Evolutionary conservation across 2,797 vertebrate species (phyloP), one percentile per base, ranked within the genome.

Genomic region (Protonibea diacanthus): DNA sequence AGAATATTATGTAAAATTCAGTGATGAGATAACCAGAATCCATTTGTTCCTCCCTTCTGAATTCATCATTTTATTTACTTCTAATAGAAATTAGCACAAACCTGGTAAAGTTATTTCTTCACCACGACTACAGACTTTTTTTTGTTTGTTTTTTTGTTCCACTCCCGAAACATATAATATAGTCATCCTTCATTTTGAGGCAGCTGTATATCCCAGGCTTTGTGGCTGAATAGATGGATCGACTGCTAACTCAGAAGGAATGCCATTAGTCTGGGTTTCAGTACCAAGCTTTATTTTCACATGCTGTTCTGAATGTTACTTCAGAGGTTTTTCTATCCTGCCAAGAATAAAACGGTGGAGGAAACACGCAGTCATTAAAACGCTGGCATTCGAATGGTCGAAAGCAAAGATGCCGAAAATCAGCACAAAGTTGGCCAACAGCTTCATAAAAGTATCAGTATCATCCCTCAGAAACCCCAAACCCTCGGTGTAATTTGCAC

Each of bases 231-330:
- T 49, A 70, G 59, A 84, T 58, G 52, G 56, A 81, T 59, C 56
- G 55, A 18, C 76, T 81, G 71, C 76, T 63, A 52, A 86, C 62
- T 67, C 38, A 76, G 51, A 68, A 44, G 44, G 75, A 86, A 77
- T 79, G 42, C 40, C 53, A 80, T 81, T 65, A 79, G 25, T 83
- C 12, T 68, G 49, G 71, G 64, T 82, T 76, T 84, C 65, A 65
- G 47, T 44, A 44, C 52, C 27, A 5, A 62, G 74, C 60, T 86
- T 85, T 62, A 60, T 65, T 69, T 85, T 80, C 62, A 33, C 67
- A 64, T 70, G 65, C 56, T 82, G 69, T 57, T 81, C 49, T 67
- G 71, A 83, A 86, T 65, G 25, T 74, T 76, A 79, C 52, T 78
- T 74, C 1, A 52, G 71, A 70, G 67, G 57, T 45, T 77, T 72